Conservation (phyloP, 2,797 vertebrate species). For the Macropus fuliginosus region DNA sequence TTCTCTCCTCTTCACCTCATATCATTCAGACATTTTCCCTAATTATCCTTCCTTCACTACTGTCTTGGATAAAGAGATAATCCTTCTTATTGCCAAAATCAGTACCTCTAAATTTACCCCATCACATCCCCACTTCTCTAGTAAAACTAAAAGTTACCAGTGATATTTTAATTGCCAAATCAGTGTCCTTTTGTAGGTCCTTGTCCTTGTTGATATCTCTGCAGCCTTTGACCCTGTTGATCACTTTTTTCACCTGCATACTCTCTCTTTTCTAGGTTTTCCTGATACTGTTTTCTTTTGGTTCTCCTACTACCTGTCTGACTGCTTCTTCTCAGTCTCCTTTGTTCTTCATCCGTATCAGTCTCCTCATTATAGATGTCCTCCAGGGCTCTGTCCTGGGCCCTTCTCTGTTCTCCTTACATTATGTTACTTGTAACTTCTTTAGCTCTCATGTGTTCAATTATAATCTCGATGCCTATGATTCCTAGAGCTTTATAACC, state of each 20-base stretch:
- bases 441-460: background rate
- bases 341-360: background rate
- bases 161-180: background rate
- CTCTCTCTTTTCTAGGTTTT: background rate
- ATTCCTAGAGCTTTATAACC: background rate
- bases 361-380: background rate
- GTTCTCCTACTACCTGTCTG: background rate
- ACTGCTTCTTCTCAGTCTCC: background rate
- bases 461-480: background rate
- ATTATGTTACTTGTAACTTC: background rate
- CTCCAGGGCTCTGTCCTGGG: background rate
- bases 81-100: background rate
- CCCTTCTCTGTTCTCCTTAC: background rate
- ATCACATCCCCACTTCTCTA: background rate
- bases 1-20: background rate
- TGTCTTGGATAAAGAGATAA: background rate
- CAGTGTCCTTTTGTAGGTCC: background rate
- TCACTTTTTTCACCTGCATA: background rate
- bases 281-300: background rate
- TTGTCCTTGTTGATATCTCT: background rate
- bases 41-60: background rate
- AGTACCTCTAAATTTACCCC: background rate
- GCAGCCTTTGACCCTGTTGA: background rate
- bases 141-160: background rate
- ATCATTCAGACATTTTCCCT: background rate